Evolutionary conservation across 2,113 vertebrate genomes (phyloP), one percentile per base, ranked within the genome.

Genomic region (Urocitellus parryii): DNA sequence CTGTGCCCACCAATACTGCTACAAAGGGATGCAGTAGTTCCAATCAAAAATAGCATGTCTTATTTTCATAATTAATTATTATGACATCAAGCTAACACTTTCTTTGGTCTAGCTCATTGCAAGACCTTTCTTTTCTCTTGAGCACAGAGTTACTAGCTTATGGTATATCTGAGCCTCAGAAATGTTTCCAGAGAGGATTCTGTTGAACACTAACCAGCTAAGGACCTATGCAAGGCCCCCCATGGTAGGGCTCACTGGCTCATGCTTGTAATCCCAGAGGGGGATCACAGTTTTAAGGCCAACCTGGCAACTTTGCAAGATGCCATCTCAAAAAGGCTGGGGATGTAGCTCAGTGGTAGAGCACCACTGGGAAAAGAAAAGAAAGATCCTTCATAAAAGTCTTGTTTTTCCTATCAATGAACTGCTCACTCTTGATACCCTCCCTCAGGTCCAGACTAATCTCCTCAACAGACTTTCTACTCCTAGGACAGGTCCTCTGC

Each of bases 11-110:
- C 45, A 61, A 61, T 37, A 61, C 39, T 65, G 61, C 65, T 79
- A 79, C 58, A 68, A 87, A 92, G 18, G 72, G 27, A 87, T 79
- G 34, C 73, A 78, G 73, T 34, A 85, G n/a, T 51, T 77, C 78
- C 18, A 88, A 51, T 72, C 79, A 90, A 92, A 80, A 11, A 34
- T 37, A 78, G 5, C 24, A 84, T 13, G 7, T 51, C 78, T 73
- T 81, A 67, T 90, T 94, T 90, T 94, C 73, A 72, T 90, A 93
- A 87, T 85, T 80, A 61, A 72, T 70, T 51, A 90, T 2, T 72
- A 14, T 95, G 63, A 94, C 18, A 92, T 90, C 68, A 65, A 84
- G n/a, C 51, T 88, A 65, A 76, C 39, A 87, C 24, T 51, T 83
- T 73, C 88, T 73, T 68, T 67, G n/a, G 12, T 65, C 67, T 93